Base-by-base conservation (phyloP, 1,140 invertebrate species). In the Drosophila willistoni region DNA sequence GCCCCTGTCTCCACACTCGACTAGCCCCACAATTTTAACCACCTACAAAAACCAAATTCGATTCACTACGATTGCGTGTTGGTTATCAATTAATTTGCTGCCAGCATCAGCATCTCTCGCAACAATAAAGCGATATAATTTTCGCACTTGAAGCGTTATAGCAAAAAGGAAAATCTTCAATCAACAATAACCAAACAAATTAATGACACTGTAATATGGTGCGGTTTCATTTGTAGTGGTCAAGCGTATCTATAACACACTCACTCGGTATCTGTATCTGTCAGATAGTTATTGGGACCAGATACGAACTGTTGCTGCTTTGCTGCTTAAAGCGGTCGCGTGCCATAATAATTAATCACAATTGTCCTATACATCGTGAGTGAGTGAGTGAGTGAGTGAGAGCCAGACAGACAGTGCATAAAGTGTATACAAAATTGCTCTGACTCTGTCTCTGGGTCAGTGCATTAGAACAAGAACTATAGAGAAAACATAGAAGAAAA, bases 311-410 rank as follows among this genome's bases (percentile, higher is more conserved):
- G 9, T 61, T 51, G 55, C 54, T 61, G 42, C 64, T 51, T 56
- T 65, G 44, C 14, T n/a, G 44, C 61, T 51, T 70, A 10, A 41
- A 62, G 39, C 66, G 56, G 66, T 75, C 81, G 78, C 75, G 71
- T 86, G 82, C 61, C 73, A 57, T 59, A 62, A 83, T 80, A 77
- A 86, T 86, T 87, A 89, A 86, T 86, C 84, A 89, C 83, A 86
- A 86, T 86, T 86, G 83, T 74, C 79, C 71, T 66, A 62, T 55
- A 60, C 62, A 34, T 34, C 33, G 42, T 9, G 2, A 5, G 39
- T 6, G 39, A 9, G 66, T 57, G 56, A 10, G 36, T 57, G 56
- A 10, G 36, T 22, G 79, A 82, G 83, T 73, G 71, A 10, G 14
- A 22, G 29, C 0, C 10, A 36, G 1, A 36, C 34, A 34, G 34